These are phyloP conservation scores for Noctua janthe DNA, from an alignment of 2,888 invertebrate genomes.

Conservation along the genomic window DNA sequence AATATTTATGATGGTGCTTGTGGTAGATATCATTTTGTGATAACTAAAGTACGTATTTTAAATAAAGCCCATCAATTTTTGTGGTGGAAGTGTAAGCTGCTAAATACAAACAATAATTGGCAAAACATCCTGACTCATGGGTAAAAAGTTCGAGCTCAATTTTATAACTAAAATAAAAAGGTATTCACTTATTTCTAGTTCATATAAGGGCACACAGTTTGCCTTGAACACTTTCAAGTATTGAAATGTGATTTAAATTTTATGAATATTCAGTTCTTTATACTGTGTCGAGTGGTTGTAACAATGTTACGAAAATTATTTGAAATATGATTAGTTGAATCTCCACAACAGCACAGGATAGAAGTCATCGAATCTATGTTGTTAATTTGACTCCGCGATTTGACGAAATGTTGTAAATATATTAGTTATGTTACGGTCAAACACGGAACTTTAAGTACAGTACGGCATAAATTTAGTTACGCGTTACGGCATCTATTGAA, in stretches of 20 bases:
- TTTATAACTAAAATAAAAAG: slow-evolving; percentile 16
- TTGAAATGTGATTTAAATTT: slow-evolving; percentile 82
- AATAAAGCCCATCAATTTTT: slow-evolving; percentile 18
- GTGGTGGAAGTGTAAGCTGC: neutral
- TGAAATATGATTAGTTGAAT: slow-evolving; percentile 67
- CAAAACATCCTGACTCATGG: neutral
- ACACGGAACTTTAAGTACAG: slow-evolving; percentile 71
- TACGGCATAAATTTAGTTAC: slow-evolving; percentile 75
- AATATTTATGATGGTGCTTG: slow-evolving; percentile 57
- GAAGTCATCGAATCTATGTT: slow-evolving; percentile 63
- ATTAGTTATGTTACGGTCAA: slow-evolving; percentile 68
- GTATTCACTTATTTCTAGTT: slow-evolving; percentile 71
- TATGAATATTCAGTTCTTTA: slow-evolving; percentile 72
- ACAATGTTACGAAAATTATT: slow-evolving; percentile 64
- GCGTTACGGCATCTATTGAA: slow-evolving; percentile 82
- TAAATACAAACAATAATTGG: slow-evolving; percentile 3
- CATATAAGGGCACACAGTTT: slow-evolving; percentile 56
- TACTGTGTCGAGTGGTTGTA: slow-evolving; percentile 69
- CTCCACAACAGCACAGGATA: slow-evolving; percentile 60
- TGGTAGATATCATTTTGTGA: slow-evolving; percentile 52
- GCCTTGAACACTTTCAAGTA: slow-evolving; percentile 73
- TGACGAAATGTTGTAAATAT: slow-evolving; percentile 73
- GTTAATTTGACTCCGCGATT: slow-evolving; percentile 68
- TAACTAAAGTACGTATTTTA: slow-evolving; percentile 37
- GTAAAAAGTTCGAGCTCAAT: slow-evolving; percentile 18